Percentiles rank a stretch among this genome's conserved stretches.
phyloP scores from a whole-genome alignment of 53 echinoderm and acorn worm species.

The Astropecten irregularis region DNA sequence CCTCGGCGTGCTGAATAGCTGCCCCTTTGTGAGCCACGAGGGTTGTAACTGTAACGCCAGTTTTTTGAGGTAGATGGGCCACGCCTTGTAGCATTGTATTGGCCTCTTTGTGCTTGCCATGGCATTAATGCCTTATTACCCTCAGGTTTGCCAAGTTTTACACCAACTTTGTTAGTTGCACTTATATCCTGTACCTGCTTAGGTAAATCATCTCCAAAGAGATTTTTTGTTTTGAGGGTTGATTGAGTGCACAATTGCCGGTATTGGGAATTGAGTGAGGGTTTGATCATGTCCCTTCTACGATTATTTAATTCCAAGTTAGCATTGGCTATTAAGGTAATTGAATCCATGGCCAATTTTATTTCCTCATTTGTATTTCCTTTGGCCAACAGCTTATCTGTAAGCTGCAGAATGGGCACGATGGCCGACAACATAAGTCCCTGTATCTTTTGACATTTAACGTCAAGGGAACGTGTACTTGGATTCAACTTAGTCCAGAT shows the following conservation, averaged over 20 bases:
- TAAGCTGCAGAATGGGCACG: not conserved
- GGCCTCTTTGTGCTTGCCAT: not conserved
- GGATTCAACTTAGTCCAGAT: constrained; percentile 1
- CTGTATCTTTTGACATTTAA: constrained; percentile 13
- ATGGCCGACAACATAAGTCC: not conserved
- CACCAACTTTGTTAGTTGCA: not conserved
- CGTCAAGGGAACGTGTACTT: not conserved
- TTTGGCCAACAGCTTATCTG: not conserved
- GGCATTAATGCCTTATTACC: not conserved
- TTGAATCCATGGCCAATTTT: constrained; percentile 7
- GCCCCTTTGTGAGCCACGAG: not conserved
- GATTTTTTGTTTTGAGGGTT: not conserved
- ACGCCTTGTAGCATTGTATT: not conserved
- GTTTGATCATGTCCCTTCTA: not conserved
- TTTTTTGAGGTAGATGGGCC: not conserved
- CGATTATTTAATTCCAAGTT: constrained; percentile 5
- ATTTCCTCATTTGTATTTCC: not conserved
- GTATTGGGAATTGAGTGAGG: not conserved
- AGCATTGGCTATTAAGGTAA: not conserved
- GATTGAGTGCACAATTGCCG: not conserved
- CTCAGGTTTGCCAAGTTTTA: not conserved
- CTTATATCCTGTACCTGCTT: constrained; percentile 7
- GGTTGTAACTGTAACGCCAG: not conserved
- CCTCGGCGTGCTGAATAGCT: not conserved
- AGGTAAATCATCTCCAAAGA: constrained; percentile 4